Evolutionary conservation across 1,140 invertebrate species (phyloP), one percentile per base, ranked within the genome.

Genomic region (Drosophila pandora): DNA sequence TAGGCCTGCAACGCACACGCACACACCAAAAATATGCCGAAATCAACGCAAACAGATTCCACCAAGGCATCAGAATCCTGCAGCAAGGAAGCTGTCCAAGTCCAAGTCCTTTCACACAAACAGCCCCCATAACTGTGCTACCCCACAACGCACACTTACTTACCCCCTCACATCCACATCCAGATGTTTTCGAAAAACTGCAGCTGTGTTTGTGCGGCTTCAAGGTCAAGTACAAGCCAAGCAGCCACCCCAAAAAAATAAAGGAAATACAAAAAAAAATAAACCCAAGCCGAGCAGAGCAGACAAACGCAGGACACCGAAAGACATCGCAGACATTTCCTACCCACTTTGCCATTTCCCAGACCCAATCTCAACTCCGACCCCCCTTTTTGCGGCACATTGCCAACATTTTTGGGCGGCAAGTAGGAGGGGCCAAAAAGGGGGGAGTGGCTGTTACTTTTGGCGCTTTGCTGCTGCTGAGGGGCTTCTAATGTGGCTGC

Each of bases 11-110:
- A 76, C 61, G 72, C 81, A 67, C 76, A 87, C 68, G 81, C 83
- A 82, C 61, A 78, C 72, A 58, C 34, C 60, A 82, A 85, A 85
- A 90, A 87, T 78, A 88, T 89, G 84, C 84, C 84, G 85, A 88
- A 84, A 84, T 84, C 78, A 90, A 90, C 87, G 87, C 87, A 90
- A 90, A 90, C 87, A 90, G 82, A 77, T 87, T 90, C 67, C 68
- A 90, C 87, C 88, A 76, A 90, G 87, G 55, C 54, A 79, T 25
- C 87, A 90, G 88, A 48, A 90, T 48, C 48, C 2, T 6, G 54
- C 32, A 85, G 76, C 62, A 81, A 68, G 76, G 48, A 75, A 55
- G 54, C 64, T 52, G 71, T 49, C 65, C 63, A 68, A 76, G 53
- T 52, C 41, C 30, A 68, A 58, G 12, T 48, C 17, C 39, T 23